phyloP scores from a whole-genome alignment of 2,797 vertebrate genomes.

The Nannoperca australis region DNA sequence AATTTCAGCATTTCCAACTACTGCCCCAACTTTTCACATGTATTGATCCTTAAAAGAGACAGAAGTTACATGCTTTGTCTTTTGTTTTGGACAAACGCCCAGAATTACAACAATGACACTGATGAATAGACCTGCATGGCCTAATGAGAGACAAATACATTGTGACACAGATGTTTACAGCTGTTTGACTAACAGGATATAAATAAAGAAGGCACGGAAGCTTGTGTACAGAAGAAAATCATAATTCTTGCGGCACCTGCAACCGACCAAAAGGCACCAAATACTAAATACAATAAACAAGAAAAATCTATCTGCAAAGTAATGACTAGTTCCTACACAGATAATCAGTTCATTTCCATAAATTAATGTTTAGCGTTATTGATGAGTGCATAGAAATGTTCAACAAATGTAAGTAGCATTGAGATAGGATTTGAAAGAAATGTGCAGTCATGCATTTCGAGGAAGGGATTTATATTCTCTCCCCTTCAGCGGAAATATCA shows the following conservation, averaged over 20 bases:
- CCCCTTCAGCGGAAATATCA: conserved; percentile 81
- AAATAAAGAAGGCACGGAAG: conserved; percentile 9
- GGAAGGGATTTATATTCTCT: conserved; percentile 75
- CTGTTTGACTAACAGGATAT: conserved; percentile 35
- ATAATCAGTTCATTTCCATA: conserved; percentile 69
- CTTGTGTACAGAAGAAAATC: conserved; percentile 14
- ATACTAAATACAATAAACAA: conserved; percentile 42
- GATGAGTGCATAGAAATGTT: conserved; percentile 65
- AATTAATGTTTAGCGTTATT: conserved; percentile 68
- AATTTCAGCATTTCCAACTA: background rate
- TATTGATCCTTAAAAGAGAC: background rate
- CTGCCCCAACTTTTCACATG: background rate
- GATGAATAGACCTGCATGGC: conserved; percentile 35
- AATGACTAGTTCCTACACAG: conserved; percentile 62
- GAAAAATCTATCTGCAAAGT: conserved; percentile 50
- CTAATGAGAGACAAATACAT: conserved; percentile 37
- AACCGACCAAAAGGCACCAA: conserved; percentile 23
- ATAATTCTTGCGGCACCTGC: conserved; percentile 29
- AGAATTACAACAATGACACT: conserved; percentile 30
- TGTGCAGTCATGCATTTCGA: conserved; percentile 71
- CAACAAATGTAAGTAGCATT: conserved; percentile 72
- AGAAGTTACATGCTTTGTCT: background rate
- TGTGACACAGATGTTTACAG: conserved; percentile 21
- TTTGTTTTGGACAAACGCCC: conserved; percentile 31
- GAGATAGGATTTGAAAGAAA: conserved; percentile 77